These are phyloP conservation scores for Chouioia cunea DNA, from an alignment of 2,888 invertebrate genomes.

Conservation along the genomic window DNA sequence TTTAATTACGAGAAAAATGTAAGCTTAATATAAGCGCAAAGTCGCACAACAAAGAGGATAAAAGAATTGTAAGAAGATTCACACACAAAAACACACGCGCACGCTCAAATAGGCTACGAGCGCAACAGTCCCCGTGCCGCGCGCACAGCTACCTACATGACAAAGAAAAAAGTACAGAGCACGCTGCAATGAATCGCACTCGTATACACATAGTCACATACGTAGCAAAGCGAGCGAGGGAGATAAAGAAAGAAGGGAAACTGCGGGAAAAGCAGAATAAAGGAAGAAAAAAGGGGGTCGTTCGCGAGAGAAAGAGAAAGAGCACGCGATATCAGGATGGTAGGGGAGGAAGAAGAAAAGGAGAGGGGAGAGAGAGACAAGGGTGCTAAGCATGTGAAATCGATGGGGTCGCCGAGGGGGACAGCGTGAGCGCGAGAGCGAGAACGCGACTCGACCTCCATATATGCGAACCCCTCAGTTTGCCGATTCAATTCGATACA, in stretches of 20 bases:
- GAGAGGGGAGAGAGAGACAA: conserved; percentile 38
- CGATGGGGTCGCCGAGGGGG: conserved; percentile 40
- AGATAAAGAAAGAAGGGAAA: conserved; percentile 30
- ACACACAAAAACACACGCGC: conserved; percentile 13
- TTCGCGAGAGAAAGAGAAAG: conserved; percentile 2
- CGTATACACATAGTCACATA: neutral
- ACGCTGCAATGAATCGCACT: conserved; percentile 21
- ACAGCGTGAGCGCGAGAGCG: conserved; percentile 20
- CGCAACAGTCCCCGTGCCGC: conserved; percentile 12
- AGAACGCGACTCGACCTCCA: conserved; percentile 6
- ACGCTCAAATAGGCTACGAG: neutral
- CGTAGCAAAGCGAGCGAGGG: too few relatives aligned
- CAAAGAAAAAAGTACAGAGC: conserved; percentile 42
- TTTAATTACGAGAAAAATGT: conserved; percentile 38
- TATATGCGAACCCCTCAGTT: conserved; percentile 4
- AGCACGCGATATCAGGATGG: neutral
- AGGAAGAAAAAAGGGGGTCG: conserved; percentile 28
- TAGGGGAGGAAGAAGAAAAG: neutral
- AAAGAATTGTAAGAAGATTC: conserved; percentile 44
- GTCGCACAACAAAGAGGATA: conserved; percentile 38
- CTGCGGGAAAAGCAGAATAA: conserved; percentile 41
- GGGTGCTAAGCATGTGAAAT: conserved; percentile 52
- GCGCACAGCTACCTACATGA: conserved; percentile 18
- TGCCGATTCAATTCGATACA: conserved; percentile 59
- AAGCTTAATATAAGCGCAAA: conserved; percentile 27